Conservation (phyloP, 2,113 vertebrate species). For the Cardinalis cardinalis region DNA sequence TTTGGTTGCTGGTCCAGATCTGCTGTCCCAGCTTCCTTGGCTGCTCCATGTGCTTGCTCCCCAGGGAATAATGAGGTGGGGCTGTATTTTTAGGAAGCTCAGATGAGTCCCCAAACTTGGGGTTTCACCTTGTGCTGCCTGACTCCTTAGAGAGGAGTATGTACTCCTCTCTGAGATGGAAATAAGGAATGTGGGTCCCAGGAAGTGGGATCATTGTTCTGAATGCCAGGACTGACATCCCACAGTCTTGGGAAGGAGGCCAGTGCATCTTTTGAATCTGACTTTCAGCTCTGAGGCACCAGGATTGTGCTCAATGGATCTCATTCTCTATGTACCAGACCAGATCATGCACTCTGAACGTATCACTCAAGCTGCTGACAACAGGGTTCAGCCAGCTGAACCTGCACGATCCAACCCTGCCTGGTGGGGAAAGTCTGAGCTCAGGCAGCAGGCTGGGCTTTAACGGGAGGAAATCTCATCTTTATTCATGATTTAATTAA, state of each 20-base stretch:
- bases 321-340: background rate
- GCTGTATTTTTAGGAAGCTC: background rate
- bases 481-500: conserved; percentile 59
- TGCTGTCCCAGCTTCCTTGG: background rate
- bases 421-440: background rate
- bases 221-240: background rate
- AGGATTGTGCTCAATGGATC: conserved; percentile 10
- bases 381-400: conserved; percentile 5
- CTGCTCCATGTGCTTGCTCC: accelerated
- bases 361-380: conserved; percentile 32
- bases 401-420: background rate
- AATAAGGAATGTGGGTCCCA: background rate
- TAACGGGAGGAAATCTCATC: conserved; percentile 15
- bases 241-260: background rate
- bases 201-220: background rate
- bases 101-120: background rate
- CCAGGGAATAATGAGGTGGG: accelerated
- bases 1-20: background rate
- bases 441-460: conserved; percentile 12
- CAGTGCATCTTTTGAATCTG: background rate
- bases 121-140: background rate
- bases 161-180: background rate
- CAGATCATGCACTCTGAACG: conserved; percentile 8
- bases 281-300: background rate
- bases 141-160: background rate